Percentiles rank a stretch among this genome's conserved stretches.
Evolutionary conservation across 2,113 vertebrate genomes (phyloP).

Genomic region (Lates calcarifer): DNA sequence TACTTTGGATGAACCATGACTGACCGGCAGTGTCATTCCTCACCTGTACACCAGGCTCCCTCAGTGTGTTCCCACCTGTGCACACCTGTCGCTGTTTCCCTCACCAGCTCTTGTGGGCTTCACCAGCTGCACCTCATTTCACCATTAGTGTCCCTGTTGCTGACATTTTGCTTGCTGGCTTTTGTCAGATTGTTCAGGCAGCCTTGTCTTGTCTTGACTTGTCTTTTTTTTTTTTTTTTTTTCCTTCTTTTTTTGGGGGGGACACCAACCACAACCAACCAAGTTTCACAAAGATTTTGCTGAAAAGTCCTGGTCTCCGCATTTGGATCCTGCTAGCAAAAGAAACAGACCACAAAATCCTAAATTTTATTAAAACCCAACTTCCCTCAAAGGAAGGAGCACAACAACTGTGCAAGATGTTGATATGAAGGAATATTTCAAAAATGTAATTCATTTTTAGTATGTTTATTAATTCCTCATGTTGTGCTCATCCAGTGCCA

Average conservation of each 20-base stretch:
- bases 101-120: slow-evolving; percentile 22
- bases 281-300: no score
- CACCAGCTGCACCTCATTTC: slow-evolving; percentile 18
- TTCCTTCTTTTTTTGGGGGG: not conserved
- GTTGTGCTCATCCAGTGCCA: not conserved
- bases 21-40: slow-evolving; percentile 6
- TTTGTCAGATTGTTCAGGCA: slow-evolving; percentile 34
- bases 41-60: slow-evolving; percentile 25
- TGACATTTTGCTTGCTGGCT: slow-evolving; percentile 27
- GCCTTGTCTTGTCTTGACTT: not conserved
- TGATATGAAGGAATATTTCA: not conserved
- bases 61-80: slow-evolving; percentile 1
- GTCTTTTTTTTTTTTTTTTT: no score
- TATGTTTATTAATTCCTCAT: slow-evolving; percentile 7
- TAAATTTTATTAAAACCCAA: not conserved
- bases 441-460: not conserved
- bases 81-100: slow-evolving; percentile 14
- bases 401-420: not conserved
- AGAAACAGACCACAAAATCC: not conserved
- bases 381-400: not conserved
- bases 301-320: not conserved
- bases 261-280: slow-evolving; percentile 5
- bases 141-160: slow-evolving; percentile 16
- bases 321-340: slow-evolving; percentile 9
- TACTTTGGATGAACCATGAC: not conserved